Percentiles rank a stretch among this genome's conserved stretches.
These are phyloP conservation scores for Eptatretus atami DNA, from an alignment of 2,797 vertebrate genomes.

Conservation along the genomic window DNA sequence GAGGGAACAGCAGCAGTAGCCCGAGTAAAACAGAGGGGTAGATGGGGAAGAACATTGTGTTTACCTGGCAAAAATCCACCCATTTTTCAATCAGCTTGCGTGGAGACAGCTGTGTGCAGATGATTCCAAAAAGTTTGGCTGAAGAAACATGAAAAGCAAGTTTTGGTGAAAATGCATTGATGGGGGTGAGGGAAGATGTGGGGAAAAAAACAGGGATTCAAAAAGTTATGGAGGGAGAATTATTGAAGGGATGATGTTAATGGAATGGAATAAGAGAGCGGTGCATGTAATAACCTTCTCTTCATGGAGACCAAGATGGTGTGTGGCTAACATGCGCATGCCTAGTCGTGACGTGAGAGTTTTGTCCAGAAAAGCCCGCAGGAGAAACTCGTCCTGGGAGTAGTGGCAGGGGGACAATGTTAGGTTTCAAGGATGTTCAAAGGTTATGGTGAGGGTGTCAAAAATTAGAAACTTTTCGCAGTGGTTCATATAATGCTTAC, in stretches of 20 bases:
- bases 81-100: constrained; percentile 75
- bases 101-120: constrained; percentile 56
- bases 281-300: constrained; percentile 24
- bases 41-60: constrained; percentile 2
- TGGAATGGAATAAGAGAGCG: not conserved
- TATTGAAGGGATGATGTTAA: not conserved
- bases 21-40: too few relatives aligned
- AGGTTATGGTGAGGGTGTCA: too few relatives aligned
- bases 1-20: too few relatives aligned
- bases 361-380: constrained; percentile 45
- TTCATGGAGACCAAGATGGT: constrained; percentile 50
- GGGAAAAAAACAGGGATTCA: not conserved
- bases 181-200: not conserved
- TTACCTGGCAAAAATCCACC: constrained; percentile 69
- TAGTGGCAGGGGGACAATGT: not conserved
- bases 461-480: too few relatives aligned
- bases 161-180: not conserved
- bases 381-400: constrained; percentile 31
- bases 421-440: too few relatives aligned
- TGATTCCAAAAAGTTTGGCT: constrained; percentile 69
- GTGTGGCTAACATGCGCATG: constrained; percentile 62
- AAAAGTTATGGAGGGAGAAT: not conserved
- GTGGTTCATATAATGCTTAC: too few relatives aligned
- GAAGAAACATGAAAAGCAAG: constrained; percentile 8
- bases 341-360: constrained; percentile 59